Conservation (phyloP, 2,797 vertebrate genomes). For the Lepilemur septentrionalis region DNA sequence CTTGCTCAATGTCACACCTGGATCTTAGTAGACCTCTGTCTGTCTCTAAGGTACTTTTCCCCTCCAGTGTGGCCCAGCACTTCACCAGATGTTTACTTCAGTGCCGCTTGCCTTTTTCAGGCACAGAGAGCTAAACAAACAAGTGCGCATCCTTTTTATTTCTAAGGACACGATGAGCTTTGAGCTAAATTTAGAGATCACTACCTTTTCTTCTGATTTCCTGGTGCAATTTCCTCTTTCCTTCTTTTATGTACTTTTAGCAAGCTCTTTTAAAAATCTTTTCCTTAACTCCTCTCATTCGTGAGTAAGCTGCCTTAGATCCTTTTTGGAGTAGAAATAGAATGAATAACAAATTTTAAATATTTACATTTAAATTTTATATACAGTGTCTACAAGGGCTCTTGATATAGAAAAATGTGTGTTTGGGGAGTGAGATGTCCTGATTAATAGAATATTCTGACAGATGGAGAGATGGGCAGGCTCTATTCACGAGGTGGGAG, state of each 20-base stretch:
- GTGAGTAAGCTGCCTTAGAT: background rate
- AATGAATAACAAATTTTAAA: conserved; percentile 45
- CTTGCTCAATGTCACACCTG: background rate
- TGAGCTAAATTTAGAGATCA: conserved; percentile 41
- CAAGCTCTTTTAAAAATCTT: conserved; percentile 24
- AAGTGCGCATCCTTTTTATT: background rate
- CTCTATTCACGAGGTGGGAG: rapidly evolving
- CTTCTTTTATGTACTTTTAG: background rate
- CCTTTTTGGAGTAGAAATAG: background rate
- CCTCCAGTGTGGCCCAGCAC: rapidly evolving
- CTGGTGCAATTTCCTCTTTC: background rate
- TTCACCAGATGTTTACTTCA: background rate
- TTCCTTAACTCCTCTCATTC: conserved; percentile 10
- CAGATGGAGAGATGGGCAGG: background rate
- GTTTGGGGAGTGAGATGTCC: background rate
- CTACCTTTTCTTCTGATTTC: conserved; percentile 14
- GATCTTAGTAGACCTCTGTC: background rate
- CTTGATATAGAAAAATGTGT: background rate
- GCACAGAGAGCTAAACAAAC: background rate
- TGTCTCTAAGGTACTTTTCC: background rate
- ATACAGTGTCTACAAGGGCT: background rate
- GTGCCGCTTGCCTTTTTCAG: background rate
- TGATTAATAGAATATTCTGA: background rate
- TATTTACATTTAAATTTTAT: conserved; percentile 34
- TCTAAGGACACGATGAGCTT: background rate